A percentile compares a stretch with the other conserved stretches of the same genome.
Conservation (phyloP, 2,113 vertebrate genomes). For the Camelus dromedarius region DNA sequence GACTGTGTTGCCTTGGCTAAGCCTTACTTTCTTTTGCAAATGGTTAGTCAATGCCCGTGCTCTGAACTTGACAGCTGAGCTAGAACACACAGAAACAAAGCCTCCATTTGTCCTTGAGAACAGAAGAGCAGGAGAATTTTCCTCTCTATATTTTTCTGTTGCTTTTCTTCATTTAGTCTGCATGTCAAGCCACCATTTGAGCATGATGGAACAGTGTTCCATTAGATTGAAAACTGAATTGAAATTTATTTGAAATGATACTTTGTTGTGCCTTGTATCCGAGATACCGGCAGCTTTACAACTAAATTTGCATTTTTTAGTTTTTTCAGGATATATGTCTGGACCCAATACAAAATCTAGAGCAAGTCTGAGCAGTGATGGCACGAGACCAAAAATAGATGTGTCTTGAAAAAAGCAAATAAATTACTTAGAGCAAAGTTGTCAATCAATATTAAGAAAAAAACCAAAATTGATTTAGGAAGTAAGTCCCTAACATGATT, state of each 20-base stretch:
- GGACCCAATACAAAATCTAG: conserved; percentile 29
- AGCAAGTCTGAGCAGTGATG: background rate
- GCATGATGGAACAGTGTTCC: background rate
- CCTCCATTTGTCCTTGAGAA: background rate
- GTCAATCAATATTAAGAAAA: background rate
- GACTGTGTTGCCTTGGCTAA: background rate
- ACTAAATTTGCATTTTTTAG: conserved; percentile 14
- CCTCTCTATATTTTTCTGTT: background rate
- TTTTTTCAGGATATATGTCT: background rate
- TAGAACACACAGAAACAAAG: background rate
- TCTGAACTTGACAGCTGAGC: background rate
- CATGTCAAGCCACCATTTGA: background rate
- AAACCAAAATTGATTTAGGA: background rate
- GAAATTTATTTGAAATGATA: conserved; percentile 6
- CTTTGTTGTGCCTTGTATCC: background rate
- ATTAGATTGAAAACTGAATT: conserved; percentile 26
- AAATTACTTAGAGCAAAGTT: conserved; percentile 5
- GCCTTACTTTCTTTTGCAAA: background rate
- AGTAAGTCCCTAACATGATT: conserved; percentile 18
- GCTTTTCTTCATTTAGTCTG: background rate
- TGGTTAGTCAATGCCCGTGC: background rate
- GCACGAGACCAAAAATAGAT: background rate
- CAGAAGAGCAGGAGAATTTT: background rate
- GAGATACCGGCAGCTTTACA: conserved; percentile 48
- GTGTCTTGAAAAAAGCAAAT: background rate